Evolutionary conservation across 1,140 invertebrate genomes (phyloP).

Genomic region (Reticulitermes speratus): DNA sequence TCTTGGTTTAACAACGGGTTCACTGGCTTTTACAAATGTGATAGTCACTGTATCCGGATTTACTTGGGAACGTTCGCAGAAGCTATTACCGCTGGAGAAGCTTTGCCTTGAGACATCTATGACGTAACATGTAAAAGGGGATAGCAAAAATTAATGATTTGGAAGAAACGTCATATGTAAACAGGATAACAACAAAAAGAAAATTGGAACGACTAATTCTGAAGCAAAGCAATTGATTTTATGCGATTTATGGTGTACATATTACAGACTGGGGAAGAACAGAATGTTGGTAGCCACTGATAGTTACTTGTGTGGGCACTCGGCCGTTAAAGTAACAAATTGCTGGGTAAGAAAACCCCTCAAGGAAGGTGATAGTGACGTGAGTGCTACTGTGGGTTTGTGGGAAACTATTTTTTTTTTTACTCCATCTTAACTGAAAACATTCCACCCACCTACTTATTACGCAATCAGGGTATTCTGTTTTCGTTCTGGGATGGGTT

Average conservation of each 20-base stretch:
- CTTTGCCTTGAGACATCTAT: background rate
- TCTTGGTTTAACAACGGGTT: background rate
- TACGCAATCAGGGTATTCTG: background rate
- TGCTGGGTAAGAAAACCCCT: background rate
- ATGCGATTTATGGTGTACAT: background rate
- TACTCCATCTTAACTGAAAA: background rate
- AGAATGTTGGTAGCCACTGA: background rate
- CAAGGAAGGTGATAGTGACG: background rate
- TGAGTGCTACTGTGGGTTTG: constrained; percentile 14
- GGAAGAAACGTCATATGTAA: background rate
- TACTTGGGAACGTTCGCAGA: background rate
- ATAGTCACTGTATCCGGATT: constrained; percentile 10
- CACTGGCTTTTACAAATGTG: background rate
- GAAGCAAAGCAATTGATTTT: background rate
- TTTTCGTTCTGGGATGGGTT: background rate
- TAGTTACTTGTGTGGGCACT: background rate
- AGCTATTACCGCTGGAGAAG: background rate
- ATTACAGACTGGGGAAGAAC: background rate
- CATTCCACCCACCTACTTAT: constrained; percentile 10
- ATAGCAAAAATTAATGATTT: background rate
- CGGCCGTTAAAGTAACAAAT: constrained; percentile 15
- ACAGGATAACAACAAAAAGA: background rate
- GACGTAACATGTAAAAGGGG: background rate
- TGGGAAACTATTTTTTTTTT: background rate
- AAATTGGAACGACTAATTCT: background rate